Percentiles rank a stretch among this genome's conserved stretches.
Evolutionary conservation across 1,140 invertebrate species (phyloP).

Genomic region (Andrena cerasifolii): DNA sequence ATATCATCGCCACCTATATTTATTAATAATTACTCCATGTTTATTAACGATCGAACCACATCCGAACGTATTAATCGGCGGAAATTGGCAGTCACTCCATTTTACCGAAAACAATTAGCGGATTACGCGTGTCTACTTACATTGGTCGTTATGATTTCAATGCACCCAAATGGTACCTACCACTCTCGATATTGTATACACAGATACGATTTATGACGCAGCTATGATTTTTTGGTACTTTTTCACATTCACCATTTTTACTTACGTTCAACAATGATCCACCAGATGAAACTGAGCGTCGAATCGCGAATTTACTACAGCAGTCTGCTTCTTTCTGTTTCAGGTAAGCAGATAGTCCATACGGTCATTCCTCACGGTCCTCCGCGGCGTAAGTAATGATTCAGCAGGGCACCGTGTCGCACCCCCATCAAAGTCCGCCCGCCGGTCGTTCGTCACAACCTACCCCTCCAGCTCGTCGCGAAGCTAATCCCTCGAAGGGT

Average conservation of each 20-base stretch:
- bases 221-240: background rate
- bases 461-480: background rate
- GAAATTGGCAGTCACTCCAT: background rate
- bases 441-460: slow-evolving; percentile 7
- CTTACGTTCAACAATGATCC: too few relatives aligned
- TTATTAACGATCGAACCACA: background rate
- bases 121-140: background rate
- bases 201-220: background rate
- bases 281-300: background rate
- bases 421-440: background rate
- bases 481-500: slow-evolving; percentile 3
- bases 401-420: background rate
- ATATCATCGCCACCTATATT: too few relatives aligned
- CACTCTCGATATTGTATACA: too few relatives aligned
- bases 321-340: background rate
- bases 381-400: slow-evolving; percentile 12
- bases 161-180: background rate
- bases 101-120: background rate
- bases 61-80: background rate
- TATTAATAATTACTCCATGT: background rate
- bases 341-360: slow-evolving; percentile 16
- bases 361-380: background rate
- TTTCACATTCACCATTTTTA: background rate
- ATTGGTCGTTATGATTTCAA: background rate
- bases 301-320: background rate